phyloP scores from a whole-genome alignment of 2,113 vertebrate species.

The Pitta sordida region DNA sequence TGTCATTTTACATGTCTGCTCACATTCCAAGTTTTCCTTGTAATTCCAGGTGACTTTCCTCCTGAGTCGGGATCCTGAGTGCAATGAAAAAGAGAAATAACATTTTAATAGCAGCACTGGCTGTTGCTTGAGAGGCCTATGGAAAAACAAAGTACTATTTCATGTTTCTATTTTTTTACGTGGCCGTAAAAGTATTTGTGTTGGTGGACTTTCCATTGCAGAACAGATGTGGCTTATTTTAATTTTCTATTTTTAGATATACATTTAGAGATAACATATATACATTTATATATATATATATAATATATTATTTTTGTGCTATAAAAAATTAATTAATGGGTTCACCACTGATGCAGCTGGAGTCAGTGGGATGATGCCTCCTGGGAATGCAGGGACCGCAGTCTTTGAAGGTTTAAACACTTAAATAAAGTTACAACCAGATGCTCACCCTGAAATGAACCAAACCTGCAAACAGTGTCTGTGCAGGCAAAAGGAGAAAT shows the following conservation, averaged over 20 bases:
- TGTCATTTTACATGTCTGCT: background rate
- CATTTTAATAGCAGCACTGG: background rate
- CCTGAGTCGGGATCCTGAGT: background rate
- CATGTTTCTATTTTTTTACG: slow-evolving; percentile 2
- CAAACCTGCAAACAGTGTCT: background rate
- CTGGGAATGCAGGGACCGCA: background rate
- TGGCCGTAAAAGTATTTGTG: background rate
- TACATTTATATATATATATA: too few species aligned
- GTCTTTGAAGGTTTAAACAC: background rate
- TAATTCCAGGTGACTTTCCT: background rate
- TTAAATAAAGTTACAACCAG: background rate
- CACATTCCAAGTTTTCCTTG: background rate
- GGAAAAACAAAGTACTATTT: background rate
- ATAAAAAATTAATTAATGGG: background rate
- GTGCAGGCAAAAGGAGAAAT: background rate
- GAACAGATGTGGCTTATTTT: background rate
- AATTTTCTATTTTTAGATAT: background rate
- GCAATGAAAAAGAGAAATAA: background rate
- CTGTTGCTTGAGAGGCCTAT: background rate
- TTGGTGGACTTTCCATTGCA: background rate
- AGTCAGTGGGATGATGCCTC: background rate
- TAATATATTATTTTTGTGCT: background rate
- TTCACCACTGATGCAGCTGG: background rate
- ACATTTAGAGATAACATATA: too few species aligned
- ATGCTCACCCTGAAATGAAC: background rate